Evolutionary conservation across 2,888 invertebrate genomes (phyloP).

Genomic region (Caenorhabditis auriculariae): DNA sequence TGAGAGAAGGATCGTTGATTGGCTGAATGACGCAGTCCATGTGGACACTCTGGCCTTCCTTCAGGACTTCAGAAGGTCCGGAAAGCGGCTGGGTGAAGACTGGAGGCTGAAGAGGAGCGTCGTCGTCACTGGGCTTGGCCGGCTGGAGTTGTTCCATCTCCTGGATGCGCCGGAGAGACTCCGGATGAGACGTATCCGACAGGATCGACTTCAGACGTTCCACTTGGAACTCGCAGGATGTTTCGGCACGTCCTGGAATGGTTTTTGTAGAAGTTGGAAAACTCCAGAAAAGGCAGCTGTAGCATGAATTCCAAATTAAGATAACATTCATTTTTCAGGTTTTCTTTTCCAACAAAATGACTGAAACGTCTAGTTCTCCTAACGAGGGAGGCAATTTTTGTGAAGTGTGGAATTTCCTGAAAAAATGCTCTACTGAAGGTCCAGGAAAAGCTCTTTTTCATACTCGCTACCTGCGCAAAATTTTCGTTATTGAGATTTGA

Average conservation of each 20-base stretch:
- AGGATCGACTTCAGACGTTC: slow-evolving; percentile 64
- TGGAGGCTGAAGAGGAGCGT: slow-evolving; percentile 65
- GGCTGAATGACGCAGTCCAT: slow-evolving; percentile 85
- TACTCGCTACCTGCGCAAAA: no score
- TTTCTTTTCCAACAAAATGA: no score
- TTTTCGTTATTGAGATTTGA: no score
- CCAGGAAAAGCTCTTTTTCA: no score
- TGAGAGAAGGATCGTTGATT: slow-evolving; percentile 87
- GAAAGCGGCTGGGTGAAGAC: slow-evolving; percentile 87
- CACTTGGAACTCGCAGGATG: slow-evolving; percentile 79
- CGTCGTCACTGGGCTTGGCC: slow-evolving; percentile 48
- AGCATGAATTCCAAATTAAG: not conserved
- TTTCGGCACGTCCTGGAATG: slow-evolving; percentile 83
- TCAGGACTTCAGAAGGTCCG: slow-evolving; percentile 77
- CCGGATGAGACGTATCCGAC: slow-evolving; percentile 87
- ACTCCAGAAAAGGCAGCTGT: not conserved
- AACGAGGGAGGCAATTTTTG: no score
- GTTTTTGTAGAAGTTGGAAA: slow-evolving; percentile 63
- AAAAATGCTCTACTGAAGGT: no score
- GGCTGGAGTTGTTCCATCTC: slow-evolving; percentile 60
- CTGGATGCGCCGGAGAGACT: slow-evolving; percentile 80
- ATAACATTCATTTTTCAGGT: not conserved
- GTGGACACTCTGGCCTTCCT: slow-evolving; percentile 65
- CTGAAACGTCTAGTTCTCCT: no score
- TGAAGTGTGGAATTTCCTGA: no score